These are phyloP conservation scores for Drosophila gunungcola DNA, from an alignment of 1,140 invertebrate genomes.

Conservation along the genomic window DNA sequence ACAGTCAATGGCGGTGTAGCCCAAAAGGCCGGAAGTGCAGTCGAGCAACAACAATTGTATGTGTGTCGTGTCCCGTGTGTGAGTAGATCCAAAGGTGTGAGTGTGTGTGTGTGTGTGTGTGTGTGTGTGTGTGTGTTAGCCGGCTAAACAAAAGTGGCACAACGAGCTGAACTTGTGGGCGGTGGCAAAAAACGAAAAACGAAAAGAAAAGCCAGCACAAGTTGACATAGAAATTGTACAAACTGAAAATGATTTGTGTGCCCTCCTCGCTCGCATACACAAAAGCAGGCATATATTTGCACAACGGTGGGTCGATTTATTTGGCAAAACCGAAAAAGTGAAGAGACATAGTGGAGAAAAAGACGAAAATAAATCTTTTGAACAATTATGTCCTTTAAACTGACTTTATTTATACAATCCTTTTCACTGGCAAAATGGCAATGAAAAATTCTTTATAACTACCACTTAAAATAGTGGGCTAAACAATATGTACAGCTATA, in stretches of 20 bases:
- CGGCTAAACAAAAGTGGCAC: constrained; percentile 72
- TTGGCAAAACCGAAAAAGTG: background rate
- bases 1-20: constrained; percentile 70
- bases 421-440: too few species aligned
- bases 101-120: constrained; percentile 11
- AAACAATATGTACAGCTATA: too few species aligned
- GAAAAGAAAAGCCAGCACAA: constrained; percentile 45
- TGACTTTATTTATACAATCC: background rate
- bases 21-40: constrained; percentile 74
- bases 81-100: constrained; percentile 15
- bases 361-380: background rate
- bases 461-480: too few species aligned
- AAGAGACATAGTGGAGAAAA: background rate
- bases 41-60: constrained; percentile 62
- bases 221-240: constrained; percentile 79
- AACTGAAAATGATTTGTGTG: constrained; percentile 80
- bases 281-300: constrained; percentile 2
- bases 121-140: constrained; percentile 22
- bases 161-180: constrained; percentile 35
- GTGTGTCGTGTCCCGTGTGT: constrained; percentile 3
- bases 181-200: constrained; percentile 13
- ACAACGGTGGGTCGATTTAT: constrained; percentile 19
- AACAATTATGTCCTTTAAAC: constrained; percentile 10
- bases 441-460: too few species aligned
- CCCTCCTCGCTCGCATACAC: constrained; percentile 1